Conservation (phyloP, 2,113 vertebrate genomes). For the Saguinus imperator region DNA sequence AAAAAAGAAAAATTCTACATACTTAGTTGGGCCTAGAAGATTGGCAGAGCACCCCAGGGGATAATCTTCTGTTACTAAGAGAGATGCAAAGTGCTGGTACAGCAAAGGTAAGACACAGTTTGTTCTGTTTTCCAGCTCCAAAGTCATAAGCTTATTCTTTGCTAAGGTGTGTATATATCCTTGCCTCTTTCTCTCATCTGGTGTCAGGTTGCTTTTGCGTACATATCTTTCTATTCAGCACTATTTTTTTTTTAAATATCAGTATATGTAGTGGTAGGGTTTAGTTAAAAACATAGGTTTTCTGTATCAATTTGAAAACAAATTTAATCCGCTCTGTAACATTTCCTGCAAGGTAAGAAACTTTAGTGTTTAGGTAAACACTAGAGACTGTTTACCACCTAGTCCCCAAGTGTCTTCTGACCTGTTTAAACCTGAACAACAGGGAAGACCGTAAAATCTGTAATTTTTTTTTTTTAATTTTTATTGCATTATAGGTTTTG, state of each 20-base stretch:
- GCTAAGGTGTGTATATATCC: constrained; percentile 50
- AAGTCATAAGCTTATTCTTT: constrained; percentile 11
- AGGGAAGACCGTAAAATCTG: neutral
- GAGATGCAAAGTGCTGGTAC: constrained; percentile 26
- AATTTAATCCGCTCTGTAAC: neutral
- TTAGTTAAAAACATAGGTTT: constrained; percentile 20
- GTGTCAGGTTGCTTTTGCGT: neutral
- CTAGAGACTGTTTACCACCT: neutral
- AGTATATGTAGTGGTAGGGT: neutral
- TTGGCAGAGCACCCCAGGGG: neutral
- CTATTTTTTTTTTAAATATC: constrained; percentile 55
- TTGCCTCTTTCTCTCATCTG: neutral
- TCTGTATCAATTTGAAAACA: neutral
- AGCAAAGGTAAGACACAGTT: constrained; percentile 50
- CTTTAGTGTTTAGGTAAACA: no score
- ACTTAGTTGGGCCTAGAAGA: neutral
- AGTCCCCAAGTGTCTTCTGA: neutral
- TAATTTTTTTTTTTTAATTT: no score
- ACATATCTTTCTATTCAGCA: neutral
- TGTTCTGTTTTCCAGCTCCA: constrained; percentile 13
- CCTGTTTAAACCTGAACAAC: neutral
- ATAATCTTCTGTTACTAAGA: neutral
- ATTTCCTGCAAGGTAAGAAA: neutral
- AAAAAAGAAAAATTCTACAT: neutral
- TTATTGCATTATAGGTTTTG: no score